Evolutionary conservation across 2,888 invertebrate genomes (phyloP), one percentile per base, ranked within the genome.

Genomic region (Drosophila sordidula): DNA sequence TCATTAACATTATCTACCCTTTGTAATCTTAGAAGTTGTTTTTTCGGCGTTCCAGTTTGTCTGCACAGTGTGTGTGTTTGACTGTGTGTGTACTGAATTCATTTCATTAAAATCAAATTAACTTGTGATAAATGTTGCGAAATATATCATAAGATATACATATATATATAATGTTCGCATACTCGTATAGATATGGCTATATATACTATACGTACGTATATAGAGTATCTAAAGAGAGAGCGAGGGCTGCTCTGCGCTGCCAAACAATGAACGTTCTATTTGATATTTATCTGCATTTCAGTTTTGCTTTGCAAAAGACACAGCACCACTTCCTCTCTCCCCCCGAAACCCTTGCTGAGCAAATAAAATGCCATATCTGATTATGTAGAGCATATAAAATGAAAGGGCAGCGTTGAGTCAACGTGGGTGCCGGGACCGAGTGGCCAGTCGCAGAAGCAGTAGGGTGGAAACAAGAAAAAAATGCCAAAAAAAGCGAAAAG

Each of bases 51-150:
- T 75, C 80, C 73, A 84, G 81, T 78, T 80, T 74, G 61, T 65
- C 55, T 73, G 69, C 67, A 63, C 61, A 56, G 41, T 51, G 52
- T 65, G 64, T 57, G 39, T 56, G 63, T 59, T 66, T 68, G 61
- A 65, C 70, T 63, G 49, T 55, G 39, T 64, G 54, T 68, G 61
- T 64, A 69, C 64, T 65, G 78, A 87, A 80, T 80, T 86, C 80
- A 80, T 86, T 86, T 87, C 86, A 86, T 86, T 86, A 86, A 86
- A 86, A 86, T 87, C 86, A 87, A 86, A 86, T 86, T 86, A 82
- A 87, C 86, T 86, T 85, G 80, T 87, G 86, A 86, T 86, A 79
- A 86, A 87, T 86, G 87, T 84, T 73, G 77, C 85, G 64, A 87
- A 84, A 85, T 87, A 70, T 87, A 81, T 81, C 79, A 84, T 87